These are phyloP conservation scores for Drosophila nebulosa DNA, from an alignment of 1,140 invertebrate species.

Conservation along the genomic window DNA sequence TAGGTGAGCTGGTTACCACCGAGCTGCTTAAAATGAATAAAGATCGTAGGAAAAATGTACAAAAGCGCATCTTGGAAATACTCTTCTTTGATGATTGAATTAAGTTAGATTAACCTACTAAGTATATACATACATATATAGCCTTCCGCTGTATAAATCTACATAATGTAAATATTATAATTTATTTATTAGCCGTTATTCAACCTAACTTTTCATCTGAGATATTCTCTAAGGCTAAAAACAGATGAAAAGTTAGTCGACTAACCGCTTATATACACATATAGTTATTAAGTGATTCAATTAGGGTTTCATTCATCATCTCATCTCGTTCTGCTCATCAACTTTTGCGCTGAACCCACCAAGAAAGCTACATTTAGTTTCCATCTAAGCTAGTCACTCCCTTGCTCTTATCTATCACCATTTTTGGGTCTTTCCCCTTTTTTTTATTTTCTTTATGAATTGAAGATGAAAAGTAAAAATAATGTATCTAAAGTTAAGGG, in stretches of 20 bases:
- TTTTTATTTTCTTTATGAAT: neutral
- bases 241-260: neutral
- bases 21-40: constrained; percentile 79
- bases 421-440: neutral
- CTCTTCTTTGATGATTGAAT: constrained; percentile 77
- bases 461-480: neutral
- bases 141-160: neutral
- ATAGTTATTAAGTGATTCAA: constrained; percentile 1
- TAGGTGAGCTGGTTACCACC: constrained; percentile 77
- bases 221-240: neutral
- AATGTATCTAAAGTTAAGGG: neutral
- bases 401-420: neutral
- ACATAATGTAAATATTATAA: constrained; percentile 25
- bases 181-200: neutral
- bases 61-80: constrained; percentile 78
- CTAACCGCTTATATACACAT: neutral
- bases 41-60: constrained; percentile 73
- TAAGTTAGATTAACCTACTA: constrained; percentile 13
- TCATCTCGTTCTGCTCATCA: neutral
- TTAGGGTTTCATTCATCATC: constrained; percentile 6
- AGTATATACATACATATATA: no score
- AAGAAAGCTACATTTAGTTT: constrained; percentile 45
- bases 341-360: constrained; percentile 37
- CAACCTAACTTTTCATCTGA: no score
- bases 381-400: constrained; percentile 60